A percentile compares a stretch with the other conserved stretches of the same genome.
Evolutionary conservation across 2,113 vertebrate species (phyloP).

Genomic region (Arenaria interpres): DNA sequence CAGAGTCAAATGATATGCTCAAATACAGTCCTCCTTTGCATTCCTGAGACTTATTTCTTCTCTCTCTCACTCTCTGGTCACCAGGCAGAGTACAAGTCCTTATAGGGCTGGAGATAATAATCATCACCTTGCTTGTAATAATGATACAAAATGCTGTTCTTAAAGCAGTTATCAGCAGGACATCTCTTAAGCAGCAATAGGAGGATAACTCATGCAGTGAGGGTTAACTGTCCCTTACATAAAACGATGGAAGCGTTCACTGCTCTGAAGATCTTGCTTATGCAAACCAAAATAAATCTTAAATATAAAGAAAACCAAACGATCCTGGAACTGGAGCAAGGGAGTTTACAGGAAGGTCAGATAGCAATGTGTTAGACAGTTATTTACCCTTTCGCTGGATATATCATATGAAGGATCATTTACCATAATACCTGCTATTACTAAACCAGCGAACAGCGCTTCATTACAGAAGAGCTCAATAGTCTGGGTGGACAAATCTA

Average conservation of each 20-base stretch:
- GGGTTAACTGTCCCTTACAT: slow-evolving; percentile 37
- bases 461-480: slow-evolving; percentile 17
- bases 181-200: slow-evolving; percentile 31
- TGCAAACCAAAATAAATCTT: slow-evolving; percentile 44
- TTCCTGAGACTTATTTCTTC: not conserved
- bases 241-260: not conserved
- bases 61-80: not conserved
- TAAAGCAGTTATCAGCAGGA: slow-evolving; percentile 48
- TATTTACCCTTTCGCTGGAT: not conserved
- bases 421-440: slow-evolving; percentile 18
- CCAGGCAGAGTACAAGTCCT: not conserved
- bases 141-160: slow-evolving; percentile 25
- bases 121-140: slow-evolving; percentile 20
- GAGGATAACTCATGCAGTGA: slow-evolving; percentile 39
- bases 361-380: not conserved
- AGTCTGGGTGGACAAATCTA: not conserved
- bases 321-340: slow-evolving; percentile 2
- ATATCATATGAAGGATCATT: slow-evolving; percentile 1
- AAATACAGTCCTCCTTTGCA: not conserved
- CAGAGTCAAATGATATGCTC: not conserved
- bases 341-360: slow-evolving; percentile 16
- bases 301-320: slow-evolving; percentile 40
- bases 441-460: not conserved
- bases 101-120: not conserved
- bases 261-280: slow-evolving; percentile 38